Base-by-base conservation (phyloP, 2,797 vertebrate species). In the Pipistrellus nathusii region DNA sequence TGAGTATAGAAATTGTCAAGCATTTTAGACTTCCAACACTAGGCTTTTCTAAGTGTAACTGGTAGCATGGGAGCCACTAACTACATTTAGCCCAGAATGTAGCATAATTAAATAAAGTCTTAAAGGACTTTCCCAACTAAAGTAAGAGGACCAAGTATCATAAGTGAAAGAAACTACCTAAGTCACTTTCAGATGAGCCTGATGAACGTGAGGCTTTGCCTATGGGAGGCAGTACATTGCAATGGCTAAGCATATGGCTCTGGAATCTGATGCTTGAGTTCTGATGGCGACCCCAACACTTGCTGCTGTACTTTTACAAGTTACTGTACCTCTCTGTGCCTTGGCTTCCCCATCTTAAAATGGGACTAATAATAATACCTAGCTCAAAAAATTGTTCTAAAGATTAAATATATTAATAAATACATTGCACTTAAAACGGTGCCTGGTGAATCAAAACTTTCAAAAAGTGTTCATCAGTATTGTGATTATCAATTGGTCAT, bases 341-440 rank as follows among this genome's bases (percentile, higher is more conserved):
- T 91, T 92, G 18, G 27, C 83, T 95, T 86, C 66, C 68, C 48
- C 41, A 84, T 77, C 25, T 88, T 77, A 77, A 96, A 91, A 88
- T 20, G 51, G 14, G 25, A 14, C 66, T 55, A 86, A 94, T n/a
- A 93, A 94, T n/a, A 93, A 27, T 48, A 76, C 6, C 10, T 82
- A 66, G 30, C 35, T 92, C 44, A 92, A 95, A 80, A 90, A 84
- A 25, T 73, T 93, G 46, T 82, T 51, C 64, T 89, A 80, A 87
- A 93, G 75, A 59, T 90, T 51, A 80, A 86, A 85, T 57, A 46
- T 55, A 64, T 82, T 69, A 82, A 66, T 46, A 86, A 91, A 71
- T 53, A 77, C 27, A 83, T 53, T 75, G 57, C 25, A 66, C 10
- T 85, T 96, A 73, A 82, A 80, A 82, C 8, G 38, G 44, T 76